Percentiles rank a stretch among this genome's conserved stretches.
Conservation (phyloP, 2,888 invertebrate genomes). For the Catonia carolina region DNA sequence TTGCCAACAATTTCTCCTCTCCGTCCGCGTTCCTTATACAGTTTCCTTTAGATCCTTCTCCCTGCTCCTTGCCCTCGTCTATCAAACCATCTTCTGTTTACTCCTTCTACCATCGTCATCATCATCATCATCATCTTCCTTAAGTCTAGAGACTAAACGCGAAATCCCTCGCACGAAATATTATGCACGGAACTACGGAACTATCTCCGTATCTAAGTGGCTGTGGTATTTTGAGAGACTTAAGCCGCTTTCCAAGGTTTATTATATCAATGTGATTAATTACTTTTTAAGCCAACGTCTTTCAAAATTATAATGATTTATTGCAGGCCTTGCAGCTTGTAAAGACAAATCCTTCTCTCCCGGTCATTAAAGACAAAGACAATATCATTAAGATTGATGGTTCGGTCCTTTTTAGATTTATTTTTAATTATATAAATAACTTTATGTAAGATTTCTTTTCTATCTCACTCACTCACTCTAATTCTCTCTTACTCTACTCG, state of each 20-base stretch:
- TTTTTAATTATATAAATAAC: no score
- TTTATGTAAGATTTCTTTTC: no score
- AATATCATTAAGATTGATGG: conserved; percentile 7
- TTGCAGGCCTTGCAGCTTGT: conserved; percentile 4
- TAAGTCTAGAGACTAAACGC: background rate
- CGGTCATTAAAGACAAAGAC: conserved; percentile 8
- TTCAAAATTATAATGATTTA: conserved; percentile 12
- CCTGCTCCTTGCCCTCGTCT: no score
- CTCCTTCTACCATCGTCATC: no score
- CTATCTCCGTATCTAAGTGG: no score
- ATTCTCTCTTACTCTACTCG: background rate
- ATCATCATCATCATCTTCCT: no score
- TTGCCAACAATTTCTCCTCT: no score
- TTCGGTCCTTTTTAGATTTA: background rate
- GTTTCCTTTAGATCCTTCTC: no score
- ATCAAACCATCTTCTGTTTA: no score
- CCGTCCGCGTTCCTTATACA: no score
- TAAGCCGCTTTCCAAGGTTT: conserved; percentile 1
- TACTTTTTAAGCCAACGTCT: conserved; percentile 13
- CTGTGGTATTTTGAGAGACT: background rate
- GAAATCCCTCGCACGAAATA: conserved; percentile 4
- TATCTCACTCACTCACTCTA: background rate
- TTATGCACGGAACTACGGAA: conserved; percentile 9
- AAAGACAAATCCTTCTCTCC: conserved; percentile 8
- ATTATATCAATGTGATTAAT: conserved; percentile 13